These are phyloP conservation scores for Apodemus agrarius DNA, from an alignment of 2,797 vertebrate genomes.

Conservation along the genomic window DNA sequence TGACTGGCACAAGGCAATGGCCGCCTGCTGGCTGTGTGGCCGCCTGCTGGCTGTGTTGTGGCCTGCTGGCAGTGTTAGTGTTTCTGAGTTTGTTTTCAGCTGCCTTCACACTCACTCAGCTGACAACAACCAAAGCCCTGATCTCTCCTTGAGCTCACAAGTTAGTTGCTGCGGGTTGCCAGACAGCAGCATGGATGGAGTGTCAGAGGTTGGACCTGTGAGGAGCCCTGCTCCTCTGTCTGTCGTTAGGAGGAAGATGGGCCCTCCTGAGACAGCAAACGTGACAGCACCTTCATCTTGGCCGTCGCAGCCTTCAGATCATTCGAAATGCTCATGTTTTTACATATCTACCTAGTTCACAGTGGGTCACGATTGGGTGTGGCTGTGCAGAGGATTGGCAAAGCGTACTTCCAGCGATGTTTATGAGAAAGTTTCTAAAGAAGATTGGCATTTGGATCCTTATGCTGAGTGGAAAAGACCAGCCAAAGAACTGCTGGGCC, in stretches of 20 bases:
- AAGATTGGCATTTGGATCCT: not conserved
- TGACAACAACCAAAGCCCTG: not conserved
- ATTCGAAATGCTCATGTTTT: not conserved
- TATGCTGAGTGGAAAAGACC: too few species aligned
- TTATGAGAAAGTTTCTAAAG: not conserved
- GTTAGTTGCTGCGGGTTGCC: not conserved
- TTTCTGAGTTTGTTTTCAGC: not conserved
- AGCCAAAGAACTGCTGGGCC: not conserved
- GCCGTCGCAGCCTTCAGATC: not conserved
- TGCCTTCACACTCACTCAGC: not conserved
- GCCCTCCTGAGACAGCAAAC: not conserved
- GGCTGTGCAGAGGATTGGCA: not conserved
- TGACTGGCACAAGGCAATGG: not conserved
- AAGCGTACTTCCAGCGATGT: not conserved
- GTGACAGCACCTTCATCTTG: not conserved
- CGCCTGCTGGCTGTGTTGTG: too few species aligned
- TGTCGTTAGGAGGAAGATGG: not conserved
- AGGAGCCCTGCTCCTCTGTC: not conserved
- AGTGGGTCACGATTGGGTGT: not conserved
- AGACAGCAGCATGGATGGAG: not conserved
- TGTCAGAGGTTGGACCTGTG: rapidly evolving
- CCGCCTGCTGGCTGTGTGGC: not conserved
- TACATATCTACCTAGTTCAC: not conserved
- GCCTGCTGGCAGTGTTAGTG: too few species aligned
- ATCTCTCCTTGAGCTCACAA: not conserved